Percentiles rank a stretch among this genome's conserved stretches.
Conservation (phyloP, 2,888 invertebrate species). For the Drosophila pseudotakahashii region DNA sequence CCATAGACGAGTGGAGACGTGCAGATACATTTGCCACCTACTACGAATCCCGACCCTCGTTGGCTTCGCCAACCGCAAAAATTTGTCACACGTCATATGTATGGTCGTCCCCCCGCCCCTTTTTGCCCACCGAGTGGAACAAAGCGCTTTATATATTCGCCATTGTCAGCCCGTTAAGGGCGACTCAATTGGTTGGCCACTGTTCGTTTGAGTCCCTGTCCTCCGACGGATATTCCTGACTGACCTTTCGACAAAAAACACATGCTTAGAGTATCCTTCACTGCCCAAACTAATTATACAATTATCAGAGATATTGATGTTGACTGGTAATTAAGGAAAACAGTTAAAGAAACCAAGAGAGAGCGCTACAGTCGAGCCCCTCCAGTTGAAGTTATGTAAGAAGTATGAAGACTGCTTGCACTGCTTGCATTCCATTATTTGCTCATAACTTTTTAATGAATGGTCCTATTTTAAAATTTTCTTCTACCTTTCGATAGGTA, state of each 20-base stretch:
- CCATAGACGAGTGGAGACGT: conserved; percentile 56
- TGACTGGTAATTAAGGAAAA: conserved; percentile 27
- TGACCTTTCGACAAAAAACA: conserved; percentile 8
- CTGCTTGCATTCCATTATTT: no score
- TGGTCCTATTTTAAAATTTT: no score
- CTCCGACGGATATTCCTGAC: background rate
- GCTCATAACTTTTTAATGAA: no score
- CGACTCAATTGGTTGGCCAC: conserved; percentile 9
- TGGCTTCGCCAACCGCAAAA: conserved; percentile 61
- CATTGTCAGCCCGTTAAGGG: conserved; percentile 61
- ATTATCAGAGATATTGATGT: conserved; percentile 35
- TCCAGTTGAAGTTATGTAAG: no score
- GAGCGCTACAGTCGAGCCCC: no score
- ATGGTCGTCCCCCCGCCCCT: conserved; percentile 17
- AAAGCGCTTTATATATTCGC: conserved; percentile 57
- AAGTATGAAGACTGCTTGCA: no score
- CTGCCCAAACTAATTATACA: conserved; percentile 20
- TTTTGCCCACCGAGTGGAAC: conserved; percentile 43
- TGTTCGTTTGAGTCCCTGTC: background rate
- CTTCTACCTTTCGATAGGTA: no score
- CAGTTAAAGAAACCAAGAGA: no score
- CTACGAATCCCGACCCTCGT: conserved; percentile 15
- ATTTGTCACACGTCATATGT: conserved; percentile 66
- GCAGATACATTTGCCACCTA: conserved; percentile 21
- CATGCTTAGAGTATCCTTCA: background rate